Conservation (phyloP, 2,888 invertebrate species). For the Buathra laborator region DNA sequence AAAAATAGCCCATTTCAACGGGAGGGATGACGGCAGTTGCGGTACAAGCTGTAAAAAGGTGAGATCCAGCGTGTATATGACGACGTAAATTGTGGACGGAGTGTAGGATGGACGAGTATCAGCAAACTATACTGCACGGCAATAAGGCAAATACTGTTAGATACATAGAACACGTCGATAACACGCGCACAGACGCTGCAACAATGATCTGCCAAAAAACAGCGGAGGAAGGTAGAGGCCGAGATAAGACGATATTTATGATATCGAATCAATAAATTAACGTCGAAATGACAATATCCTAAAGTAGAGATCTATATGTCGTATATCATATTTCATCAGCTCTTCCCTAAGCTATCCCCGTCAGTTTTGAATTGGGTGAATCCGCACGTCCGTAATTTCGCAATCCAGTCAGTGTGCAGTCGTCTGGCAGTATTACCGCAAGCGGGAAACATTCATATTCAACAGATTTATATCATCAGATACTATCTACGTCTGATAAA, state of each 20-base stretch:
- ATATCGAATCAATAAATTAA: constrained; percentile 26
- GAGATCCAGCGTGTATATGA: constrained; percentile 44
- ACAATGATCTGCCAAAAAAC: constrained; percentile 4
- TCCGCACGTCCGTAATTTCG: too few relatives aligned
- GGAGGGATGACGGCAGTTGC: constrained; percentile 47
- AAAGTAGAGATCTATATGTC: too few relatives aligned
- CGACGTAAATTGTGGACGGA: constrained; percentile 59
- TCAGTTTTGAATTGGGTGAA: too few relatives aligned
- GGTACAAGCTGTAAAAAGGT: constrained; percentile 58
- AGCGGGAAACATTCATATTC: too few relatives aligned
- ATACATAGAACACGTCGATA: constrained; percentile 10
- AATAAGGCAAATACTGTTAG: constrained; percentile 35
- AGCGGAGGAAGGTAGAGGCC: not conserved
- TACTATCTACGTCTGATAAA: too few relatives aligned
- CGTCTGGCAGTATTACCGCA: too few relatives aligned
- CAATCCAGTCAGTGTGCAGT: too few relatives aligned
- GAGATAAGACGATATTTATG: constrained; percentile 56
- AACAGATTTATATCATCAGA: too few relatives aligned
- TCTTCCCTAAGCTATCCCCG: too few relatives aligned
- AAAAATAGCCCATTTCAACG: constrained; percentile 58
- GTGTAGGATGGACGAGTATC: constrained; percentile 29
- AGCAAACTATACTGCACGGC: constrained; percentile 13
- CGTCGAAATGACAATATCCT: too few relatives aligned
- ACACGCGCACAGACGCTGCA: constrained; percentile 26
- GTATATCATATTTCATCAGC: too few relatives aligned